Evolutionary conservation across 1,140 invertebrate genomes (phyloP), one percentile per base, ranked within the genome.

Genomic region (Mesaphorura yosii): DNA sequence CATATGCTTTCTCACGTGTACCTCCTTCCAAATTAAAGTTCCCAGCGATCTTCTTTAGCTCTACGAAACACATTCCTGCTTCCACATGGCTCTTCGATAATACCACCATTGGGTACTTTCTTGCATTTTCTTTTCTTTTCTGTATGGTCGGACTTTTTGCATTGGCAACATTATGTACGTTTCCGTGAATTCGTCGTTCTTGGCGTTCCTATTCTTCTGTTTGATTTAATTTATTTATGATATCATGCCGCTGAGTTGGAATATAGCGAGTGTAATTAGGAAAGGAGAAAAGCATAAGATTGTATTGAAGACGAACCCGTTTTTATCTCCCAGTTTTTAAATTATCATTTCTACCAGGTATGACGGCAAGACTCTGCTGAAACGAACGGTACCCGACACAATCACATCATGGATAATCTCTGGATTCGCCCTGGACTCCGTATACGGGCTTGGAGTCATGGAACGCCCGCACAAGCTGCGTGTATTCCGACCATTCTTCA

Each of bases 401-500:
- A 88, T 96, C 12, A 94, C 88, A 0, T 88, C 87, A 1, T 97
- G 92, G 90, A 76, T 86, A 19, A 76, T 96, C 0, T 87, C 84
- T 28, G 94, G 86, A 1, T 98, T 98, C 68, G 88, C 93, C 1
- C 72, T 97, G 37, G 86, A 91, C 69, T 74, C 83, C 0, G 72
- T 82, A 10, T 69, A 66, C 51, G 66, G 93, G 19, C 74, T 98
- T 0, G 90, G 88, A 2, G 72, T 97, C 2, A 80, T 86, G 12
- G 69, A 80, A 45, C 66, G 73, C 53, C 73, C 82, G 17, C 77
- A 78, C 62, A 84, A 84, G 77, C 69, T 96, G 25, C 79, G 77
- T 65, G 86, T 92, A 0, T 88, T 89, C 66, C 81, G 88, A 64
- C 83, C 85, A 4, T 94, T 95, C 70, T 91, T 91, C 65, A 75